Evolutionary conservation across 2,888 invertebrate species (phyloP).

Genomic region (Rhodophaea formosa): DNA sequence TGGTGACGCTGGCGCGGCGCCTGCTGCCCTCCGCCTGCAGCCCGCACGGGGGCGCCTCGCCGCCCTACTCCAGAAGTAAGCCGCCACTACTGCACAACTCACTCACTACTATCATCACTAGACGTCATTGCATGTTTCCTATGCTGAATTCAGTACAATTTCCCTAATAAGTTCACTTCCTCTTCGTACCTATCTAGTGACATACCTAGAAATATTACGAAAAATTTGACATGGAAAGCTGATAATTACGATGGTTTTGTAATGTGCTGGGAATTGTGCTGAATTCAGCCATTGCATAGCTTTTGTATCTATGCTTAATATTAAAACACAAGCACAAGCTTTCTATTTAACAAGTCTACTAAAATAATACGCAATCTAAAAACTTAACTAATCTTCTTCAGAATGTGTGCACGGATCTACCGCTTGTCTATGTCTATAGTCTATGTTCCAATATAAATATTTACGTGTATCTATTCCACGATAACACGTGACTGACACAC

Average conservation of each 20-base stretch:
- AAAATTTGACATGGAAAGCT: background rate
- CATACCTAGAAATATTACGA: too few species aligned
- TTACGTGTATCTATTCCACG: background rate
- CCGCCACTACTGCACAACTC: conserved; percentile 30
- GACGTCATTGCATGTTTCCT: conserved; percentile 6
- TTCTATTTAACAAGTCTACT: background rate
- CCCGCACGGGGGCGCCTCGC: conserved; percentile 85
- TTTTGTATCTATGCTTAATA: conserved; percentile 15
- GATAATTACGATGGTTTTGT: background rate
- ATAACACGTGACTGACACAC: background rate
- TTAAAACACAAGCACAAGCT: conserved; percentile 6
- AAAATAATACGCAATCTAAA: background rate
- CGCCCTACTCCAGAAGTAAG: conserved; percentile 86
- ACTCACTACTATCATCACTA: background rate
- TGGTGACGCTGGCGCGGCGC: conserved; percentile 76
- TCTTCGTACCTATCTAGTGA: background rate
- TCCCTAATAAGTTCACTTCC: background rate
- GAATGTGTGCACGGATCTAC: conserved; percentile 5
- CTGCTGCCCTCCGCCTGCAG: conserved; percentile 87
- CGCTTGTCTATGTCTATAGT: conserved; percentile 12
- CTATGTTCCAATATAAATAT: background rate
- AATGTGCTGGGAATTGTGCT: background rate
- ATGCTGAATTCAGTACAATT: conserved; percentile 9
- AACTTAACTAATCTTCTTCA: background rate
- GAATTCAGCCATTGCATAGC: conserved; percentile 1